Percentiles rank a stretch among this genome's conserved stretches.
phyloP scores from a whole-genome alignment of 2,113 vertebrate species.

The Glaucidium brasilianum region DNA sequence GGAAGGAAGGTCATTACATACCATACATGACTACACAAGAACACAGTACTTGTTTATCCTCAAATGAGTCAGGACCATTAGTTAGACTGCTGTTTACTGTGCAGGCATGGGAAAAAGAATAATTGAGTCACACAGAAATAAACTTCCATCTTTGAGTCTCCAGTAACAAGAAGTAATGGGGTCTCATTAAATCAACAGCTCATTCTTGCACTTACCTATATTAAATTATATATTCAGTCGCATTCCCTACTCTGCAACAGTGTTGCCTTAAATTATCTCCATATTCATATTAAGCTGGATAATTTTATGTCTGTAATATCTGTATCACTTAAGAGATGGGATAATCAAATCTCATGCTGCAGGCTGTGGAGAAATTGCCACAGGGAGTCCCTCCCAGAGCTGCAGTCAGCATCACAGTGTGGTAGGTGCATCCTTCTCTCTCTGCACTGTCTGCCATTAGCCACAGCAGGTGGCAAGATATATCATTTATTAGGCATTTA shows the following conservation, averaged over 20 bases:
- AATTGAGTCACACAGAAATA: background rate
- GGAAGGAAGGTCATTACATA: background rate
- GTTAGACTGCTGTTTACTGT: background rate
- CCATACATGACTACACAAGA: background rate
- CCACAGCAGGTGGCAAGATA: background rate
- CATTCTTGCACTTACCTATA: slow-evolving; percentile 9
- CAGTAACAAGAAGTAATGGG: background rate
- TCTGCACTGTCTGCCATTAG: background rate
- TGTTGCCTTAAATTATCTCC: background rate
- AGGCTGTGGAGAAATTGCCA: background rate
- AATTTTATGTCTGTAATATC: background rate
- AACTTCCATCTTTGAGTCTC: background rate
- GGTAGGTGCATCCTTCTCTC: background rate
- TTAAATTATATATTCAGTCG: slow-evolving; percentile 40
- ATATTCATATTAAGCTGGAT: background rate
- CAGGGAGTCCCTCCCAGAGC: fast-evolving
- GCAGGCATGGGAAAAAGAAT: background rate
- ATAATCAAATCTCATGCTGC: background rate
- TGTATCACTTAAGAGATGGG: background rate
- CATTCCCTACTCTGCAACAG: background rate
- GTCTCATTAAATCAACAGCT: slow-evolving; percentile 16
- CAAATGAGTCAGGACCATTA: slow-evolving; percentile 26
- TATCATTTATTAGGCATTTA: background rate
- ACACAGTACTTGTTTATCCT: slow-evolving; percentile 2
- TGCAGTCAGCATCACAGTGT: background rate